Conservation (phyloP, 1,140 invertebrate genomes). For the Zaprionus capensis region DNA sequence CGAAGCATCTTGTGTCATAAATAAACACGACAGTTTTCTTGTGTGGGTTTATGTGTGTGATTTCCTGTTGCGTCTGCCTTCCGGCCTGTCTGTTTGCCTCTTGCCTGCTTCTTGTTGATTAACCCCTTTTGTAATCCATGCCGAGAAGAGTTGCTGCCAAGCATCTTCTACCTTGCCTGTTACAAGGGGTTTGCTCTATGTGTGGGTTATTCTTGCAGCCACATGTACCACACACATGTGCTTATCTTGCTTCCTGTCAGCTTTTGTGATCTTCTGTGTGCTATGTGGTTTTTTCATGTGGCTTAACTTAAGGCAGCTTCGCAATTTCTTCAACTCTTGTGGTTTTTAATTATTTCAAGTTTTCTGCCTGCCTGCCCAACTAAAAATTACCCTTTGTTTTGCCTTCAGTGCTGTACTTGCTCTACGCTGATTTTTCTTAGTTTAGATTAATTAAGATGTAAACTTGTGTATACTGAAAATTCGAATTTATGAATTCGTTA, state of each 20-base stretch:
- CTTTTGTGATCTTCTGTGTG: slow-evolving; percentile 44
- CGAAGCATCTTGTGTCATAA: slow-evolving; percentile 77
- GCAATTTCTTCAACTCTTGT: slow-evolving; percentile 58
- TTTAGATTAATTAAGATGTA: slow-evolving; percentile 48
- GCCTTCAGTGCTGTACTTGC: slow-evolving; percentile 34
- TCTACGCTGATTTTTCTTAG: background rate
- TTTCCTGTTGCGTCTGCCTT: slow-evolving; percentile 38
- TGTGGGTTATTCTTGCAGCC: slow-evolving; percentile 24
- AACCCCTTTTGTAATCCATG: slow-evolving; percentile 77
- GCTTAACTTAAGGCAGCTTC: slow-evolving; percentile 43
- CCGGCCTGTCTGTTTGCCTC: slow-evolving; percentile 5
- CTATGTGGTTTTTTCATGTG: slow-evolving; percentile 38
- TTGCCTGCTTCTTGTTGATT: slow-evolving; percentile 61
- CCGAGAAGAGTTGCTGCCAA: slow-evolving; percentile 23
- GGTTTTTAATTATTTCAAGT: slow-evolving; percentile 79
- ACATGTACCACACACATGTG: slow-evolving; percentile 29
- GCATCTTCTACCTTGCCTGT: slow-evolving; percentile 22
- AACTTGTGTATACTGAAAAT: slow-evolving; percentile 9
- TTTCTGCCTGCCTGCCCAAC: slow-evolving; percentile 21
- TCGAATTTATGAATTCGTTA: background rate
- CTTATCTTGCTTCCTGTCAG: slow-evolving; percentile 56
- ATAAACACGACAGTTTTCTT: slow-evolving; percentile 68
- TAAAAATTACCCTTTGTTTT: background rate
- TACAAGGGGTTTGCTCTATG: slow-evolving; percentile 17
- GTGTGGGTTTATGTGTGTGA: slow-evolving; percentile 30